These are phyloP conservation scores for Heliconius nattereri DNA, from an alignment of 1,140 invertebrate genomes.

Conservation along the genomic window DNA sequence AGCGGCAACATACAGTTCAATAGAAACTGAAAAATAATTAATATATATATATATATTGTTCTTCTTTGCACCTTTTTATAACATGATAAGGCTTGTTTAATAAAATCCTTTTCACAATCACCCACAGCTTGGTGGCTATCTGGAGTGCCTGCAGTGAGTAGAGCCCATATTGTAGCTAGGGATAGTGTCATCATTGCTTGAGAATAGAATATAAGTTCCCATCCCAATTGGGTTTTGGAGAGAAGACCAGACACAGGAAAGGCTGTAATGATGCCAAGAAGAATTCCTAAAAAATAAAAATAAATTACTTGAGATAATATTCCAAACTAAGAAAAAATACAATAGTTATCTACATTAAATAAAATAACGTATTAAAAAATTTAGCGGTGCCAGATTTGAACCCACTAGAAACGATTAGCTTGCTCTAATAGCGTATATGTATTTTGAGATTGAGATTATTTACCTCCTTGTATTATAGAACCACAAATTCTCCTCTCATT, in stretches of 20 bases:
- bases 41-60: too few relatives aligned
- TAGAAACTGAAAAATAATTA: too few relatives aligned
- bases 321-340: too few relatives aligned
- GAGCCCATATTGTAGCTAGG: conserved; percentile 52
- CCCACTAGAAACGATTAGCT: too few relatives aligned
- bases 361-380: too few relatives aligned
- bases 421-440: too few relatives aligned
- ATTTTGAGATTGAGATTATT: background rate
- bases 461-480: conserved; percentile 61
- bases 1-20: too few relatives aligned
- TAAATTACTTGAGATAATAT: background rate
- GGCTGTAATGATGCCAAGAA: conserved; percentile 58
- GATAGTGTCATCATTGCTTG: conserved; percentile 61
- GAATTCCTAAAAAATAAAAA: conserved; percentile 50
- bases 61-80: conserved; percentile 45
- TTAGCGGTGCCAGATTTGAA: too few relatives aligned
- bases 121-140: conserved; percentile 62
- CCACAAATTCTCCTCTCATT: conserved; percentile 54
- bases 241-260: conserved; percentile 53
- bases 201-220: conserved; percentile 66
- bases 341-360: too few relatives aligned
- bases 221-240: conserved; percentile 51
- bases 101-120: conserved; percentile 63
- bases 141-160: conserved; percentile 60
- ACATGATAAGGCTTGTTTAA: conserved; percentile 48